Percentiles rank a stretch among this genome's conserved stretches.
phyloP scores from a whole-genome alignment of 1,140 invertebrate species.

The Cotesia typhae region DNA sequence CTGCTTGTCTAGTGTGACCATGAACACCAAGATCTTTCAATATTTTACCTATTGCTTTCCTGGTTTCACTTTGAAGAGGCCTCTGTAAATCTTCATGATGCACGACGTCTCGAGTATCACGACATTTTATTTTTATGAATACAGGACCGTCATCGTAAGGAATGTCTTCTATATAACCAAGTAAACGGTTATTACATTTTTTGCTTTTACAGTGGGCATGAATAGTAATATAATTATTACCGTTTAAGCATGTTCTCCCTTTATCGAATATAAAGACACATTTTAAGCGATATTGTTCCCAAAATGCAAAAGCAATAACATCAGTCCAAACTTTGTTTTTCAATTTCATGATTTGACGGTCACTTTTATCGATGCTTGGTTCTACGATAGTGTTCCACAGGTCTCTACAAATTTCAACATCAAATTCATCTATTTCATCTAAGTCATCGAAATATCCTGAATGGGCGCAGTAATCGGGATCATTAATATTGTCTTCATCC shows the following conservation, averaged over 20 bases:
- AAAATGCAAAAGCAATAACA: constrained; percentile 5
- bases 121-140: constrained; percentile 1
- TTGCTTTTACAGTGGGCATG: not conserved
- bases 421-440: not conserved
- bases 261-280: constrained; percentile 3
- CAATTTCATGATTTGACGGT: not conserved
- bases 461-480: not conserved
- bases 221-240: not conserved
- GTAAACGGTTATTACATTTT: constrained; percentile 1
- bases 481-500: not conserved
- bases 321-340: constrained; percentile 1
- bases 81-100: not conserved
- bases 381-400: not conserved
- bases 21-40: constrained; percentile 1
- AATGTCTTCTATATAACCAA: not conserved
- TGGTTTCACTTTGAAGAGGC: not conserved
- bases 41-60: not conserved
- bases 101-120: not conserved
- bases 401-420: constrained; percentile 1
- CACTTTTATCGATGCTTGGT: not conserved
- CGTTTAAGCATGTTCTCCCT: not conserved
- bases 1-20: constrained; percentile 2
- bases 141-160: not conserved
- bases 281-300: constrained; percentile 12
- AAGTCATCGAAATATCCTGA: not conserved